phyloP scores from a whole-genome alignment of 2,888 invertebrate species.

The Steinernema hermaphroditum region DNA sequence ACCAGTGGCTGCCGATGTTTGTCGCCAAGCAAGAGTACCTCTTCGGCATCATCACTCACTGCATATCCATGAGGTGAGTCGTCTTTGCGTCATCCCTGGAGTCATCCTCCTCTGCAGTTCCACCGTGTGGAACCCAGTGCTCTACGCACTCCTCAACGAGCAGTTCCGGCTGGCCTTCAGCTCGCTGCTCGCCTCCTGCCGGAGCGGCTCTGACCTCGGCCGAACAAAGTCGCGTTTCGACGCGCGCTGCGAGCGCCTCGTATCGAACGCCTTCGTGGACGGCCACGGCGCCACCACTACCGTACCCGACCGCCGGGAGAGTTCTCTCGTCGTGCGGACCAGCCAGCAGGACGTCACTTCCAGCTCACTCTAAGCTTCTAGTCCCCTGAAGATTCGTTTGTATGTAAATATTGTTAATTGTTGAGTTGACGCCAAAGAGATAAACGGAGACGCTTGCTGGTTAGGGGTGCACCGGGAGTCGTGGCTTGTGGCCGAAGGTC shows the following conservation, averaged over 20 bases:
- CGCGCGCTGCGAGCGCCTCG: conserved; percentile 24
- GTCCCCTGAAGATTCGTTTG: not conserved
- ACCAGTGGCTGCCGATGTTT: conserved; percentile 54
- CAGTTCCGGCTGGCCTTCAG: conserved; percentile 63
- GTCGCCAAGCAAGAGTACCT: conserved; percentile 58
- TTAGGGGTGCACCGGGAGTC: no score
- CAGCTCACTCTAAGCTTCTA: conserved; percentile 10
- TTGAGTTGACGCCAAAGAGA: conserved; percentile 7
- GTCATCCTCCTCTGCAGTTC: conserved; percentile 39
- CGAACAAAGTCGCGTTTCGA: conserved; percentile 12
- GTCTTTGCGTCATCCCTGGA: not conserved
- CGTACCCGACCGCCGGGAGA: not conserved
- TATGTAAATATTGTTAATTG: conserved; percentile 19
- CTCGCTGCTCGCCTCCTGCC: conserved; percentile 44
- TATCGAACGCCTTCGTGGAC: conserved; percentile 24
- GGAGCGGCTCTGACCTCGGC: conserved; percentile 11
- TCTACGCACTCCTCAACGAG: conserved; percentile 63
- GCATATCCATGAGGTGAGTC: conserved; percentile 63
- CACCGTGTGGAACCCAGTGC: conserved; percentile 62
- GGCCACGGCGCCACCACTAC: conserved; percentile 6
- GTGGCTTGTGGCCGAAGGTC: no score
- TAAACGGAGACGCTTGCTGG: conserved; percentile 13
- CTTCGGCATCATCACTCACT: conserved; percentile 62
- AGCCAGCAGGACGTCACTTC: conserved; percentile 23
- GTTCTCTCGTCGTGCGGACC: not conserved